Conservation (phyloP, 2,888 invertebrate genomes). For the Tethea ocularis region DNA sequence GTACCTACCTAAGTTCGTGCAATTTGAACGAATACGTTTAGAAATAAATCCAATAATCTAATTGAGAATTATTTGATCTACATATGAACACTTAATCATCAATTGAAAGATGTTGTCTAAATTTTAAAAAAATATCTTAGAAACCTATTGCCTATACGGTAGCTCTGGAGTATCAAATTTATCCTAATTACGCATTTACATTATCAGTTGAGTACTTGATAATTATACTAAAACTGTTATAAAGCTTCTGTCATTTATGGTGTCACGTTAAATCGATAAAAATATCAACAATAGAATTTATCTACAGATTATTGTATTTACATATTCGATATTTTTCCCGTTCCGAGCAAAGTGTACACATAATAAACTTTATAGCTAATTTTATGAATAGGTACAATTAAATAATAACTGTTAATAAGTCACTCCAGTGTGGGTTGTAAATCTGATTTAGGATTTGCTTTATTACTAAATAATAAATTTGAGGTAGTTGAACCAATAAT, state of each 20-base stretch:
- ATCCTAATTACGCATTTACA: neutral
- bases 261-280: neutral
- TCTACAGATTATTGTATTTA: neutral
- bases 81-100: too few species aligned
- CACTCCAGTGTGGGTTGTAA: neutral
- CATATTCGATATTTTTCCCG: neutral
- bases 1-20: too few species aligned
- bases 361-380: slow-evolving; percentile 1
- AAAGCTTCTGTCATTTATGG: neutral
- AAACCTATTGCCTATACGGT: too few species aligned
- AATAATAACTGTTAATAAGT: neutral
- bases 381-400: slow-evolving; percentile 1
- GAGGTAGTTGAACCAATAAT: neutral
- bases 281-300: neutral
- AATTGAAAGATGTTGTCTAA: too few species aligned
- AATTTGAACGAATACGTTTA: too few species aligned
- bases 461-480: neutral
- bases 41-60: too few species aligned
- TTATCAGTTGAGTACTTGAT: neutral
- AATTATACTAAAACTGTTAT: neutral
- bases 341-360: neutral
- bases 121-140: too few species aligned
- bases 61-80: too few species aligned
- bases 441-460: slow-evolving; percentile 9
- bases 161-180: too few species aligned